Evolutionary conservation across 1,140 invertebrate species (phyloP).

Genomic region (Coenobita brevimanus): DNA sequence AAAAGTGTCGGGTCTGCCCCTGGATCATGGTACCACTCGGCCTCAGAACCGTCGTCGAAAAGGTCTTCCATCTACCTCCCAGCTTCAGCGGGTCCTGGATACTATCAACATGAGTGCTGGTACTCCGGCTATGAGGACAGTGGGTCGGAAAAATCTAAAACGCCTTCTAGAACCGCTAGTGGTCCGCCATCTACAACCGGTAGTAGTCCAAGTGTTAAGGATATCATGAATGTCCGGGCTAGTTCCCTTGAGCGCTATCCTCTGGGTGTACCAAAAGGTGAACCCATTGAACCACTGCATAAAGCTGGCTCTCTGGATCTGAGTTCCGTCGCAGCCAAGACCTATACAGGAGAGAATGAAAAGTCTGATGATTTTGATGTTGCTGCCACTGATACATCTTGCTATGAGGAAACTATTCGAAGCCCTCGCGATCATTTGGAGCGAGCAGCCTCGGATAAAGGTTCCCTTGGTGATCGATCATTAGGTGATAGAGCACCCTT

Average conservation of each 20-base stretch:
- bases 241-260: slow-evolving; percentile 66
- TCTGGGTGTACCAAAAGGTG: slow-evolving; percentile 56
- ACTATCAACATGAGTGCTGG: slow-evolving; percentile 69
- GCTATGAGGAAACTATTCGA: slow-evolving; percentile 54
- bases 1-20: slow-evolving; percentile 65
- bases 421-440: slow-evolving; percentile 52
- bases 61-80: slow-evolving; percentile 68
- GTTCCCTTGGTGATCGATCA: background rate
- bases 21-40: slow-evolving; percentile 68
- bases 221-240: slow-evolving; percentile 51
- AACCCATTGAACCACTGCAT: slow-evolving; percentile 67
- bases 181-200: too few species aligned
- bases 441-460: slow-evolving; percentile 3
- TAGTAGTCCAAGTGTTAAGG: slow-evolving; percentile 57
- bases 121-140: slow-evolving; percentile 68
- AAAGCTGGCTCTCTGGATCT: slow-evolving; percentile 61
- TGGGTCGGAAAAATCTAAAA: slow-evolving; percentile 64
- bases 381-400: slow-evolving; percentile 33
- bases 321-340: background rate
- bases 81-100: slow-evolving; percentile 65
- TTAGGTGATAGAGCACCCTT: background rate
- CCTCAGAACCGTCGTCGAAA: slow-evolving; percentile 68
- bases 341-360: slow-evolving; percentile 13
- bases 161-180: slow-evolving; percentile 63
- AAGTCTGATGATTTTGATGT: slow-evolving; percentile 16